These are phyloP conservation scores for Colletes collaris DNA, from an alignment of 2,888 invertebrate genomes.

Conservation along the genomic window DNA sequence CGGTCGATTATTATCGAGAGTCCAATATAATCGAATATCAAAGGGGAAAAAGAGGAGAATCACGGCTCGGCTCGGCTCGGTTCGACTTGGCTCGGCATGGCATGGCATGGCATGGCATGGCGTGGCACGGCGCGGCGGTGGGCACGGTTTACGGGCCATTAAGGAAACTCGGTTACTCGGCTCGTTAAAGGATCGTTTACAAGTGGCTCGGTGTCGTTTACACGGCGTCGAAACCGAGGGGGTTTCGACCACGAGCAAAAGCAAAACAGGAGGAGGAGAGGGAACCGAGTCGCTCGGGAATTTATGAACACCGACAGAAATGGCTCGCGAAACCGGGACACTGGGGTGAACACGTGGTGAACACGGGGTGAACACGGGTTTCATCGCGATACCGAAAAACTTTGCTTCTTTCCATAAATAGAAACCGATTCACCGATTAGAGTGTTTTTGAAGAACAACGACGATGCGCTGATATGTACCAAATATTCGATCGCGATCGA, in stretches of 20 bases:
- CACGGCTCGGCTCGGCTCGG: not conserved
- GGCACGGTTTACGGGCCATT: conserved; percentile 31
- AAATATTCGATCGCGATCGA: not conserved
- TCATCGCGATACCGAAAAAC: not conserved
- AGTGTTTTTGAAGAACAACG: not conserved
- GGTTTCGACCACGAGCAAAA: not conserved
- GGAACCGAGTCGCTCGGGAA: not conserved
- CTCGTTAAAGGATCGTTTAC: conserved; percentile 48
- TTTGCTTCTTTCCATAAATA: not conserved
- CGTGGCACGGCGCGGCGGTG: too few species aligned
- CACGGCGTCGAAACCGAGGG: conserved; percentile 33
- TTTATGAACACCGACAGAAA: conserved; percentile 19
- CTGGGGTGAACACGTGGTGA: not conserved
- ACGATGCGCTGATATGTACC: too few species aligned
- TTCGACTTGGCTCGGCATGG: too few species aligned
- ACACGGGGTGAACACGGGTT: not conserved
- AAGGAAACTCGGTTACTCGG: conserved; percentile 43
- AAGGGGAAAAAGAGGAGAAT: conserved; percentile 12
- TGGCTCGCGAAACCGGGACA: not conserved
- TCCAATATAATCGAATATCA: conserved; percentile 9
- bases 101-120: too few species aligned
- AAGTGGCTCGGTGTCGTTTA: conserved; percentile 44
- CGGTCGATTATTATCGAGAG: conserved; percentile 29
- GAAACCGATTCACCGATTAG: not conserved
- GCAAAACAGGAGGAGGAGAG: not conserved